A percentile compares a stretch with the other conserved stretches of the same genome.
Evolutionary conservation across 2,113 vertebrate species (phyloP).

Genomic region (Burhinus oedicnemus): DNA sequence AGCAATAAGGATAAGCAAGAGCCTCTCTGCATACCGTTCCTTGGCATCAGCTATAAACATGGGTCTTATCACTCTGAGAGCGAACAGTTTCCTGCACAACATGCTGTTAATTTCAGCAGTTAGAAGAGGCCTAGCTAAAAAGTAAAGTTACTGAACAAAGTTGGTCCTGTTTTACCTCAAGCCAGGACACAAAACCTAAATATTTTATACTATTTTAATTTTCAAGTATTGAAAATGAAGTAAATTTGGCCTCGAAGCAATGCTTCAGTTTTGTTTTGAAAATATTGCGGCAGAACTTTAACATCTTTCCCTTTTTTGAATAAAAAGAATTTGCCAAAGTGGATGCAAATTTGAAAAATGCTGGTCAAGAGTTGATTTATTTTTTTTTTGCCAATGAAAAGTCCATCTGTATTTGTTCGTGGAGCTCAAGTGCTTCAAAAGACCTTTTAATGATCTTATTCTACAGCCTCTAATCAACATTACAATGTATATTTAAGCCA

Average conservation of each 20-base stretch:
- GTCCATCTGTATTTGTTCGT: not conserved
- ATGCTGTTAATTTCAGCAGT: no score
- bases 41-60: no score
- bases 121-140: no score
- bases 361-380: not conserved
- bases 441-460: accelerated
- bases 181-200: no score
- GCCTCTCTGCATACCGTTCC: no score
- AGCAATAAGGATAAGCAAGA: no score
- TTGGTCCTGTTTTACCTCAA: no score
- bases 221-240: not conserved
- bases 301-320: not conserved
- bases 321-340: not conserved
- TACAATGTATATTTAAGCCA: not conserved
- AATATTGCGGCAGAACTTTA: not conserved
- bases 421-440: not conserved
- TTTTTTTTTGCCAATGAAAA: not conserved
- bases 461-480: not conserved
- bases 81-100: no score
- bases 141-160: no score
- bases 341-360: not conserved
- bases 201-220: not conserved
- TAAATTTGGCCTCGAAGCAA: not conserved
- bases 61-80: no score
- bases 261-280: not conserved